A percentile compares a stretch with the other conserved stretches of the same genome.
Conservation (phyloP, 2,888 invertebrate genomes). For the Drosophila conformis region DNA sequence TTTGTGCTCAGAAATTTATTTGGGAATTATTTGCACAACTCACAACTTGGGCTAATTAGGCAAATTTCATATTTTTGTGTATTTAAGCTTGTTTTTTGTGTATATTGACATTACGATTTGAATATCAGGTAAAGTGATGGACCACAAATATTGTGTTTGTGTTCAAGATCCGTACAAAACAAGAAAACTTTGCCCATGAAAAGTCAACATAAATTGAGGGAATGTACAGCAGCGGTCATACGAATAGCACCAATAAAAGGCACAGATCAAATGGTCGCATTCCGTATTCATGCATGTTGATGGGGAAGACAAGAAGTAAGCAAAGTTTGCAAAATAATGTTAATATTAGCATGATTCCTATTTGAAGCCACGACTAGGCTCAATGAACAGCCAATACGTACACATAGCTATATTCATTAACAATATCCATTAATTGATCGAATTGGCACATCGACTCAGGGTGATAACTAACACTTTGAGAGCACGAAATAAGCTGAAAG, state of each 20-base stretch:
- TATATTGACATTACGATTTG: not conserved
- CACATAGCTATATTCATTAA: not conserved
- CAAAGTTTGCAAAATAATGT: not conserved
- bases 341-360: not conserved
- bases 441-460: not conserved
- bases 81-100: too few relatives aligned
- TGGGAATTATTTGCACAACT: not conserved
- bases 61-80: not conserved
- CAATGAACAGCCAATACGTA: not conserved
- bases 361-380: not conserved
- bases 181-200: not conserved
- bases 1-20: not conserved
- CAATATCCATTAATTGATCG: not conserved
- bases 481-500: not conserved
- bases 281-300: not conserved
- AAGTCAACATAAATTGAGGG: not conserved
- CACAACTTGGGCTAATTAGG: not conserved
- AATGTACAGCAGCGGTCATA: not conserved
- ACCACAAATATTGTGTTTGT: not conserved
- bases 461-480: not conserved
- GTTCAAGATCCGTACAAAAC: not conserved
- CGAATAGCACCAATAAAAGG: not conserved
- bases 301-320: not conserved
- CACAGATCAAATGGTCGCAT: not conserved
- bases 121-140: not conserved